phyloP scores from a whole-genome alignment of 2,113 vertebrate genomes.

The Verasper variegatus region DNA sequence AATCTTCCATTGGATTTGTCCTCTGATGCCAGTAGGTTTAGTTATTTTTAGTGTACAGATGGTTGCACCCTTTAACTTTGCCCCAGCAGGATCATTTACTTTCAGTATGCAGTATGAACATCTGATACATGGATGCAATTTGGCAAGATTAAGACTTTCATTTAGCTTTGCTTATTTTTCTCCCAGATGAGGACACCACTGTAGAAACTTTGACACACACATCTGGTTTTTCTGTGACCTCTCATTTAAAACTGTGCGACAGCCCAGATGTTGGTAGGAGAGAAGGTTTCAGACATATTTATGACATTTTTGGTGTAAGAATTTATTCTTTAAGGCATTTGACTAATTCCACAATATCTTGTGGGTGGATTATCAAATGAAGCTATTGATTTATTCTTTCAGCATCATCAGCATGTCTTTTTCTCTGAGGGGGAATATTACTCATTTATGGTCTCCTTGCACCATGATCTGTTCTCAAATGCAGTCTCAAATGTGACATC shows the following conservation, averaged over 20 bases:
- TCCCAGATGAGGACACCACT: neutral
- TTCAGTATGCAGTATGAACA: constrained; percentile 27
- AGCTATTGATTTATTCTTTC: neutral
- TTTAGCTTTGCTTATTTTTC: neutral
- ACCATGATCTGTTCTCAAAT: too few species aligned
- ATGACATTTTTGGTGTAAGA: neutral
- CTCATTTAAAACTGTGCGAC: neutral
- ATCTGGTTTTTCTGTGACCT: neutral
- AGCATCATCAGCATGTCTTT: too few species aligned
- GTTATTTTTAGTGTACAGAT: constrained; percentile 65
- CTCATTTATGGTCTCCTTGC: too few species aligned
- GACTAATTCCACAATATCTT: neutral
- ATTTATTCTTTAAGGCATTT: neutral
- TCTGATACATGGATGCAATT: constrained; percentile 25
- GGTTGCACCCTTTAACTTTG: constrained; percentile 44
- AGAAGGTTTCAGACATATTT: neutral
- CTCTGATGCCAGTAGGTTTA: constrained; percentile 28
- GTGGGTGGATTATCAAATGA: neutral
- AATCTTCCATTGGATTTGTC: constrained; percentile 8
- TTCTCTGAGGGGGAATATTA: too few species aligned
- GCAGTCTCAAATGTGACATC: too few species aligned
- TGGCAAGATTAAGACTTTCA: constrained; percentile 21
- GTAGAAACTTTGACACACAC: neutral
- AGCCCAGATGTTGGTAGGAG: neutral
- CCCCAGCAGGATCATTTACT: constrained; percentile 21